Conservation (phyloP, 2,797 vertebrate species). For the Euphonia xanthogaster region DNA sequence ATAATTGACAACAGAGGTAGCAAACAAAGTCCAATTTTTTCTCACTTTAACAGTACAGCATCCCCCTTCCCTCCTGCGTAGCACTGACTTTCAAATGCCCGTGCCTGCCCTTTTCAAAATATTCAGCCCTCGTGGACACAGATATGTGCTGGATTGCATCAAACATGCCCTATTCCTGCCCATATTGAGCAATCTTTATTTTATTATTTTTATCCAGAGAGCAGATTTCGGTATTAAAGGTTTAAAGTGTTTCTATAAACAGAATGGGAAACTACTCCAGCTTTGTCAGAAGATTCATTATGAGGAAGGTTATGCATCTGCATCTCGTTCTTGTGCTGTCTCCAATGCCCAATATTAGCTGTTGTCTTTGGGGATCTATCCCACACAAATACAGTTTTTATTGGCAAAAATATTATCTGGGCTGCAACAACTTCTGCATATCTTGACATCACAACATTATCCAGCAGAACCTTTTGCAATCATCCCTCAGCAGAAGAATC, state of each 20-base stretch:
- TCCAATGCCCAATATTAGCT: not conserved
- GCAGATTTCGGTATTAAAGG: not conserved
- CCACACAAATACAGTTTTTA: not conserved
- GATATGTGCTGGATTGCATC: not conserved
- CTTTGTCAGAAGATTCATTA: not conserved
- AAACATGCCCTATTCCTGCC: not conserved
- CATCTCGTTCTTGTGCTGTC: not conserved
- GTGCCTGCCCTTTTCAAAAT: not conserved
- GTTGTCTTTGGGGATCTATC: not conserved
- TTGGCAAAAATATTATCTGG: not conserved
- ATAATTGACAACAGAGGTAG: not conserved
- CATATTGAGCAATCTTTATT: not conserved
- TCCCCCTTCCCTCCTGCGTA: not conserved
- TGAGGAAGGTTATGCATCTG: not conserved
- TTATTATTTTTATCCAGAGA: not conserved
- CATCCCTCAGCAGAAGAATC: not conserved
- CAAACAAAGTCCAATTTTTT: not conserved
- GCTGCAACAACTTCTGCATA: not conserved
- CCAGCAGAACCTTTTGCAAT: not conserved
- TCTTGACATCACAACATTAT: not conserved
- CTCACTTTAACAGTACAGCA: not conserved
- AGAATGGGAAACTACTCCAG: not conserved
- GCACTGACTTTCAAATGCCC: not conserved
- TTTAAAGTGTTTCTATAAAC: not conserved
- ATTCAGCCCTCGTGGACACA: not conserved